A percentile compares a stretch with the other conserved stretches of the same genome.
Conservation (phyloP, 2,888 invertebrate genomes). For the Ichneumoninae sp. region DNA sequence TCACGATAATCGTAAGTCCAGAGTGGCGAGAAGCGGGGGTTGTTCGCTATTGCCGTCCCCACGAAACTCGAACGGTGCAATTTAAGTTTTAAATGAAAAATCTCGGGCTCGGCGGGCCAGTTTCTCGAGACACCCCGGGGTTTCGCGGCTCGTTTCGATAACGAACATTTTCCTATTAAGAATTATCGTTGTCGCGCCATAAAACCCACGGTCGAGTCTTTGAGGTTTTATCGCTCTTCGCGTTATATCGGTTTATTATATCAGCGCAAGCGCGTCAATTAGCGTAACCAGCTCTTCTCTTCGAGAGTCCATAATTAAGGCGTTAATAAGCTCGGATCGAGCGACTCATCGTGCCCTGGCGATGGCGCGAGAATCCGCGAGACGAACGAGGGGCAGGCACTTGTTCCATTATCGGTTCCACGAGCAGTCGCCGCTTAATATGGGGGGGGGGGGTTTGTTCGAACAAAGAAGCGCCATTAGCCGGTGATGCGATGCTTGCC, state of each 20-base stretch:
- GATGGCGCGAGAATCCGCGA: slow-evolving; percentile 13
- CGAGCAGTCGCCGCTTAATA: not conserved
- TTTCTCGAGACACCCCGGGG: not conserved
- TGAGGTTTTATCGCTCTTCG: not conserved
- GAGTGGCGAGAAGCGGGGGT: not conserved
- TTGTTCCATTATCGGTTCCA: slow-evolving; percentile 30
- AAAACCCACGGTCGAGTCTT: not conserved
- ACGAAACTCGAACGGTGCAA: slow-evolving; percentile 43
- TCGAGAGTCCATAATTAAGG: not conserved
- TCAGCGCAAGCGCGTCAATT: not conserved
- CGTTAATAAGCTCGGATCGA: slow-evolving; percentile 14
- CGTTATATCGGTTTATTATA: not conserved
- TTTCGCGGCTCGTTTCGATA: not conserved
- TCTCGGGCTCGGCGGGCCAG: not conserved
- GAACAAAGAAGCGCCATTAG: slow-evolving; percentile 38
- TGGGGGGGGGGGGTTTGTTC: not conserved
- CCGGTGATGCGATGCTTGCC: slow-evolving; percentile 5
- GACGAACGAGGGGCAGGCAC: not conserved
- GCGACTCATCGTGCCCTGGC: not conserved
- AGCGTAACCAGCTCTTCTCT: not conserved
- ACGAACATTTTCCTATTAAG: slow-evolving; percentile 12
- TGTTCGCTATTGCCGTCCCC: slow-evolving; percentile 4
- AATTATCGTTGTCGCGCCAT: not conserved
- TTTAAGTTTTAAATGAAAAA: slow-evolving; percentile 64
- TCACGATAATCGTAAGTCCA: slow-evolving; percentile 50